Evolutionary conservation across 2,797 vertebrate genomes (phyloP), one percentile per base, ranked within the genome.

Genomic region (Natrix natrix): DNA sequence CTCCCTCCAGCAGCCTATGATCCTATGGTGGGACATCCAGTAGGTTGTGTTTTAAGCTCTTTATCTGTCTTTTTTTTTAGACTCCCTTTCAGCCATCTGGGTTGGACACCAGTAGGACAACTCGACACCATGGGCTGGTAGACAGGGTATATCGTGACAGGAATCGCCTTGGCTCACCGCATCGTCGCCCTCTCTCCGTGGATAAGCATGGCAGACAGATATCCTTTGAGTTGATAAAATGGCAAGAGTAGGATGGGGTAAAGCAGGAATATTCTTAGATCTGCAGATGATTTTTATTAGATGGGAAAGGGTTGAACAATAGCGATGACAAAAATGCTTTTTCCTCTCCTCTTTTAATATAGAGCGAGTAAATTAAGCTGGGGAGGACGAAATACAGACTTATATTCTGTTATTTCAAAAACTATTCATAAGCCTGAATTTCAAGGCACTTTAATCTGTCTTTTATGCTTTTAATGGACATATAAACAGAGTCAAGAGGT

Each of bases 191-290:
- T 0, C 98, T 99, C 89, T 99, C 99, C 0, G 98, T 99, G 93
- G 99, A 99, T 96, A 99, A 99, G 93, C 99, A 99, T 0, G 99
- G 99, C 91, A 97, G 99, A 87, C 99, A 99, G 97, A 99, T 99
- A 99, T 99, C 99, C 99, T 99, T 99, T 97, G 91, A 5, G 3
- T 26, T 1, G 26, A 0, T 8, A 83, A 16, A 56, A 5, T 55
- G 60, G 48, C 55, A 57, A 3, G 0, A 3, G 61, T 56, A 69
- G 60, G 66, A 3, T 5, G 0, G 11, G 14, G 78, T 14, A 24
- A 24, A 48, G 59, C 56, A 37, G 48, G 24, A 48, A 20, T 54
- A 5, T 24, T 32, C 52, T 55, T 69, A 55, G 52, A 37, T 24
- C 48, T 56, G 26, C 16, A 24, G 48, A 1, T 37, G 55, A 7